Base-by-base conservation (phyloP, 2,888 invertebrate genomes). In the Mechanitis messenoides region DNA sequence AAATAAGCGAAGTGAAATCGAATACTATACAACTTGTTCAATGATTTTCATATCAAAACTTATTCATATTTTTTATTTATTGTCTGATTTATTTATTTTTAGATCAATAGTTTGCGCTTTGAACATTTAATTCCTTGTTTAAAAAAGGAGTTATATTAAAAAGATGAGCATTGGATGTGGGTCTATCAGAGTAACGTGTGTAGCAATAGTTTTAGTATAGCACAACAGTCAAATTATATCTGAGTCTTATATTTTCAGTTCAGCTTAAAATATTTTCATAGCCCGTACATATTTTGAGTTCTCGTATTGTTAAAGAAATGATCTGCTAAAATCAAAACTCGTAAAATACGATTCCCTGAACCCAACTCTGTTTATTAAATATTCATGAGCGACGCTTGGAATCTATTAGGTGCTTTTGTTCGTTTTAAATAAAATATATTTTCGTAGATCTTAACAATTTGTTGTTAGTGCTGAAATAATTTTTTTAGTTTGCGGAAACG, bases 371-470 rank as follows among this genome's bases (percentile, higher is more conserved):
- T 42, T 58, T 38, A 53, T 53, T n/a, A 53, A 58, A 58, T 58
- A 58, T 58, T 58, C 53, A 58, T 58, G 45, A 45, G 45, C 12
- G 33, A 20, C 31, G 53, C n/a, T 45, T 58, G 58, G 58, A 58
- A 58, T 58, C 53, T 53, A 58, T 58, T 53, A 58, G 50, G 58
- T 31, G 31, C 42, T 58, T 42, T 53, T 58, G 53, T 58, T 53
- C 53, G 58, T 31, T 50, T 50, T 50, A 50, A 45, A 45, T 45
- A 53, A 53, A 58, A 53, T 58, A 11, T 58, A 53, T 53, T 58
- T 58, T 53, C 11, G 45, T 58, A 45, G 53, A 33, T 53, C 42
- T 45, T 53, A 53, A 53, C 7, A 45, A 58, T 42, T 50, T 53
- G 35, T 31, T n/a, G 7, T 2, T 45, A 33, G 28, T 20, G 33